Evolutionary conservation across 35 echinoderm and acorn worm genomes (phyloP).

Genomic region (Hemicentrotus pulcherrimus): DNA sequence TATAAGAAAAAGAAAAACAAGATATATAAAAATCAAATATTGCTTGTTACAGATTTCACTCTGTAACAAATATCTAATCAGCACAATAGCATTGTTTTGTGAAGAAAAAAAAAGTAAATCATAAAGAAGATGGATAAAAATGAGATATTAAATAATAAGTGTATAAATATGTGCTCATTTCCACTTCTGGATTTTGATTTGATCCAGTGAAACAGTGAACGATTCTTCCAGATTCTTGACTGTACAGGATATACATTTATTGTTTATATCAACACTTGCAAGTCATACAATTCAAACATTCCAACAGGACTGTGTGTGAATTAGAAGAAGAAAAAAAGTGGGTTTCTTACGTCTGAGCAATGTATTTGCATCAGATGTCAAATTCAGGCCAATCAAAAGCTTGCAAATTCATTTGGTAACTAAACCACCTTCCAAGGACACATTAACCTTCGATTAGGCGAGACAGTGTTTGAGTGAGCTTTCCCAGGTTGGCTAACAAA

Average conservation of each 20-base stretch:
- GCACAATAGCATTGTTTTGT: neutral
- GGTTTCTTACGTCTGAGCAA: too few relatives aligned
- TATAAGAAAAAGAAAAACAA: neutral
- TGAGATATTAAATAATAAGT: neutral
- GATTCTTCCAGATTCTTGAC: neutral
- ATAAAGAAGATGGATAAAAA: neutral
- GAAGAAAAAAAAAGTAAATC: neutral
- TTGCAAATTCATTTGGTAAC: neutral
- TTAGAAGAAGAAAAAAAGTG: too few relatives aligned
- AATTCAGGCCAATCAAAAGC: too few relatives aligned
- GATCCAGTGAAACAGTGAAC: neutral
- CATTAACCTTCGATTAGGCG: neutral
- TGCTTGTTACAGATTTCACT: neutral
- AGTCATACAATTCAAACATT: neutral
- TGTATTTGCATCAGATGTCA: too few relatives aligned
- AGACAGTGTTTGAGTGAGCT: neutral
- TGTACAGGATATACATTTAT: neutral
- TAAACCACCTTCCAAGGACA: neutral
- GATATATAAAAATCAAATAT: conserved; percentile 6
- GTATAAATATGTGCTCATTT: neutral
- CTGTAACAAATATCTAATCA: neutral
- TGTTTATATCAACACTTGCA: neutral
- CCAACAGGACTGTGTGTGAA: neutral
- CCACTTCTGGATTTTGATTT: neutral
- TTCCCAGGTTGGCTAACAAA: neutral